phyloP scores from a whole-genome alignment of 2,797 vertebrate genomes.

The Fistularia commersonii region DNA sequence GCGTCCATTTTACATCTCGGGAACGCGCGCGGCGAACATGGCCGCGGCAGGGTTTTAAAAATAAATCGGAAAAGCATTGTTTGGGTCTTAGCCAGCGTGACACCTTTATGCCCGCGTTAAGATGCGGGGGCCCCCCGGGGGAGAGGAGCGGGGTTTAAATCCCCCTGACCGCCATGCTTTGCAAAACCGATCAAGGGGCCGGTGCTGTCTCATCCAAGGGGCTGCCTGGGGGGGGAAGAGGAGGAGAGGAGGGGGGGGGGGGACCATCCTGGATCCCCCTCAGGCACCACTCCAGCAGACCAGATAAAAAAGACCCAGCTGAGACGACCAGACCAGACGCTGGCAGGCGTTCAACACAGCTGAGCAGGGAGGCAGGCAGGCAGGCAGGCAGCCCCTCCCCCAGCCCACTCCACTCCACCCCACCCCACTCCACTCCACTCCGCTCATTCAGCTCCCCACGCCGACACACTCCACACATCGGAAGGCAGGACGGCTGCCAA shows the following conservation, averaged over 20 bases:
- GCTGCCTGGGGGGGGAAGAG: too few species aligned
- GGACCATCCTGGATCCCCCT: slow-evolving; percentile 48
- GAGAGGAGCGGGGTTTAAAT: too few species aligned
- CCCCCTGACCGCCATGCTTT: slow-evolving; percentile 15
- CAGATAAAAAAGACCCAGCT: slow-evolving; percentile 71
- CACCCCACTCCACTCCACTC: slow-evolving; percentile 13
- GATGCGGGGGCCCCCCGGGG: too few species aligned
- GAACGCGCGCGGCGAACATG: too few species aligned
- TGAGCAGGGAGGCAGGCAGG: slow-evolving; percentile 48
- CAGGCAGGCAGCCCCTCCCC: slow-evolving; percentile 7
- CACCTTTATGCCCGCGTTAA: too few species aligned
- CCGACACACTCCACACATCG: slow-evolving; percentile 54
- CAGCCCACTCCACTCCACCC: slow-evolving; percentile 10
- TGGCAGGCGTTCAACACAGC: slow-evolving; percentile 72
- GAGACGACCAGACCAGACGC: slow-evolving; percentile 59
- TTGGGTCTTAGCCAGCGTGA: too few species aligned
- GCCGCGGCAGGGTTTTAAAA: too few species aligned
- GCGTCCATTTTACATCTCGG: too few species aligned
- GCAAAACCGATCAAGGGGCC: slow-evolving; percentile 36
- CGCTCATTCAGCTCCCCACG: slow-evolving; percentile 39
- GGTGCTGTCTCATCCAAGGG: slow-evolving; percentile 23
- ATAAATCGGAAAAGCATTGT: too few species aligned
- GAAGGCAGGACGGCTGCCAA: slow-evolving; percentile 51
- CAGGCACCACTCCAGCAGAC: slow-evolving; percentile 68
- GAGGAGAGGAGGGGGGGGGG: too few species aligned